Percentiles rank a stretch among this genome's conserved stretches.
Conservation (phyloP, 1,140 invertebrate genomes). For the Muscidifurax raptorellus region DNA sequence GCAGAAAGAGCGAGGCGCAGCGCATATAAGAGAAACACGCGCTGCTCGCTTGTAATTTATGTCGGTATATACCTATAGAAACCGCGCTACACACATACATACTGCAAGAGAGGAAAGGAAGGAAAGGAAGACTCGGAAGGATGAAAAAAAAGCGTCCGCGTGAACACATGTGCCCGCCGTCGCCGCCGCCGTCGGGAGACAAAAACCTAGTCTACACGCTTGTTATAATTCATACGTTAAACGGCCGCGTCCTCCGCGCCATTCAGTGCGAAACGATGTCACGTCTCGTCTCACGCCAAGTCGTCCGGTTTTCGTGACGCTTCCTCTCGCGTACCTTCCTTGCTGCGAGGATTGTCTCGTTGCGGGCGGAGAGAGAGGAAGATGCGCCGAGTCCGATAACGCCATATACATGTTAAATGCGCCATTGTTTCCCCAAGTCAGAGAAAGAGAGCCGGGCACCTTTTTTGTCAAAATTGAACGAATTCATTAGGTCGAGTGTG, state of each 20-base stretch:
- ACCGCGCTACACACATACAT: background rate
- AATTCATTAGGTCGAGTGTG: conserved; percentile 13
- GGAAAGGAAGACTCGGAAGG: conserved; percentile 31
- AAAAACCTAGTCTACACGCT: conserved; percentile 60
- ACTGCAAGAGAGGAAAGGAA: conserved; percentile 50
- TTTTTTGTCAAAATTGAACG: conserved; percentile 43
- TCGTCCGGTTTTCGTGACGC: conserved; percentile 45
- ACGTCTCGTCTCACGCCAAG: conserved; percentile 56
- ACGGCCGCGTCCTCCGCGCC: conserved; percentile 54
- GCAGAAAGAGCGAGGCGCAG: background rate
- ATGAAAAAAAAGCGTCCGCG: conserved; percentile 31
- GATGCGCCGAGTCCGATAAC: conserved; percentile 36
- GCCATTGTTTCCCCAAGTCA: conserved; percentile 37
- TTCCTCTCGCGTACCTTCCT: background rate
- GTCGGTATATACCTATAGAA: conserved; percentile 58
- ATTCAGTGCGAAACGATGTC: conserved; percentile 53
- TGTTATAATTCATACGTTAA: conserved; percentile 67
- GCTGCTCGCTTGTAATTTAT: conserved; percentile 64
- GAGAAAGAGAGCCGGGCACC: background rate
- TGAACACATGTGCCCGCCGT: background rate
- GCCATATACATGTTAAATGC: conserved; percentile 7
- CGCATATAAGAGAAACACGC: conserved; percentile 23
- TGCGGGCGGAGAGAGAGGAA: conserved; percentile 48
- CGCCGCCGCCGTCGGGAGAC: conserved; percentile 47
- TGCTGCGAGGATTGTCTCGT: conserved; percentile 10